These are phyloP conservation scores for Platygyra sinensis DNA, from an alignment of 64 coral and sea anemone species.

Conservation along the genomic window DNA sequence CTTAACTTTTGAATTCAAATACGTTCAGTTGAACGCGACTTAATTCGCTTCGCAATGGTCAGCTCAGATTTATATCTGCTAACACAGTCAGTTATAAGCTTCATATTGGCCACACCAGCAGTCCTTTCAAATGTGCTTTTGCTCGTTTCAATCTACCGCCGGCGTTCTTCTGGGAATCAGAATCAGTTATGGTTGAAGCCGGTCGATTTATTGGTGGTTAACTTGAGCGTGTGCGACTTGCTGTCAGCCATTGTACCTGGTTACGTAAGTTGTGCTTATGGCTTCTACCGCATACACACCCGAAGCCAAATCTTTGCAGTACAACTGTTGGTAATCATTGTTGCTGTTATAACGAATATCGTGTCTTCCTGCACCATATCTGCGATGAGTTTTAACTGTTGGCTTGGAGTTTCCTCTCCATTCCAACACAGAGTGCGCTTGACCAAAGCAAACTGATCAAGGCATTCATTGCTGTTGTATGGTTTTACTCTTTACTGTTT, in stretches of 20 bases:
- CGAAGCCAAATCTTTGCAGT: neutral
- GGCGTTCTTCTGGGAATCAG: neutral
- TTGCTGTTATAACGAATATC: neutral
- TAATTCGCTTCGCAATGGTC: too few species aligned
- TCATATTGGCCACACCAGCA: too few species aligned
- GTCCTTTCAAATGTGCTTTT: too few species aligned
- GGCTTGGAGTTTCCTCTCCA: neutral
- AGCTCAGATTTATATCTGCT: too few species aligned
- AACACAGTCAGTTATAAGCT: too few species aligned
- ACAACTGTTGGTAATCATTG: neutral
- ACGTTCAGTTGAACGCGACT: too few species aligned
- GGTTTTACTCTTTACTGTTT: conserved; percentile 4
- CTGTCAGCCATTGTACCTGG: neutral
- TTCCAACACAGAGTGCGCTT: neutral
- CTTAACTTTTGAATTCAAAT: too few species aligned
- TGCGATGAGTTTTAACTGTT: neutral
- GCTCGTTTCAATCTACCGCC: too few species aligned
- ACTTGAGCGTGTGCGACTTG: neutral
- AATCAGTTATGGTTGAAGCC: neutral
- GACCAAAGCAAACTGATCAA: neutral
- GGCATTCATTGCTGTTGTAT: neutral
- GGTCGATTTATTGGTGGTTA: neutral
- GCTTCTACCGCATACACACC: neutral
- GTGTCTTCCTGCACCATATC: conserved; percentile 5
- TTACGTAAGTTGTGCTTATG: neutral